Evolutionary conservation across 2,113 vertebrate genomes (phyloP).

Genomic region (Chamaea fasciata): DNA sequence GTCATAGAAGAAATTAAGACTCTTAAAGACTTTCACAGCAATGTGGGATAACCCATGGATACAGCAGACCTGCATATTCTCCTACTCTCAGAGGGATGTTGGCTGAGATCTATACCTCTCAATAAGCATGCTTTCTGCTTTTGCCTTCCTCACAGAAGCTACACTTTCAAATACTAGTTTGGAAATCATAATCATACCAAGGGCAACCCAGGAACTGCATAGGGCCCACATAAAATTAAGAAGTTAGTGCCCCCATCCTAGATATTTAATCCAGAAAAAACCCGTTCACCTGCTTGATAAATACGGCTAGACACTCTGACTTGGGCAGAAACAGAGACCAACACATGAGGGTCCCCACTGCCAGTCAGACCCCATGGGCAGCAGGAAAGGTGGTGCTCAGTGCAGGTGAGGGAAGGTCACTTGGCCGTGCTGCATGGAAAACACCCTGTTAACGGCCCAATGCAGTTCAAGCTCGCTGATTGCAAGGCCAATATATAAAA

Average conservation of each 20-base stretch:
- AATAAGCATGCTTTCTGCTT: background rate
- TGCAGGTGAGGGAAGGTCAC: accelerated
- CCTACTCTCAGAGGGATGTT: background rate
- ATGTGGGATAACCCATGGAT: background rate
- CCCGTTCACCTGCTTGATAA: background rate
- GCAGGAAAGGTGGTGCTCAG: accelerated
- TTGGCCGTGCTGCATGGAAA: background rate
- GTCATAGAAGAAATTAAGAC: background rate
- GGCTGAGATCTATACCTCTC: background rate
- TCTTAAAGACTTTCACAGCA: background rate
- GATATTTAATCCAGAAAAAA: background rate
- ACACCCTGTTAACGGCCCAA: background rate
- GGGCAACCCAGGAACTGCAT: background rate
- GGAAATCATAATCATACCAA: background rate
- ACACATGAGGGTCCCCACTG: too few relatives aligned
- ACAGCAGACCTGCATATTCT: background rate
- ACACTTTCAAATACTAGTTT: background rate
- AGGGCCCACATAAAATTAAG: background rate
- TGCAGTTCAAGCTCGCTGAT: background rate
- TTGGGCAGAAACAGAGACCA: background rate
- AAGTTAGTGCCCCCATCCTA: background rate
- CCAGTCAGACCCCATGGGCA: background rate
- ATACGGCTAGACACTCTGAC: background rate
- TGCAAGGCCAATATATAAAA: background rate
- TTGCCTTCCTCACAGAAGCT: background rate